Evolutionary conservation across 2,113 vertebrate species (phyloP).

Genomic region (Engystomops pustulosus): DNA sequence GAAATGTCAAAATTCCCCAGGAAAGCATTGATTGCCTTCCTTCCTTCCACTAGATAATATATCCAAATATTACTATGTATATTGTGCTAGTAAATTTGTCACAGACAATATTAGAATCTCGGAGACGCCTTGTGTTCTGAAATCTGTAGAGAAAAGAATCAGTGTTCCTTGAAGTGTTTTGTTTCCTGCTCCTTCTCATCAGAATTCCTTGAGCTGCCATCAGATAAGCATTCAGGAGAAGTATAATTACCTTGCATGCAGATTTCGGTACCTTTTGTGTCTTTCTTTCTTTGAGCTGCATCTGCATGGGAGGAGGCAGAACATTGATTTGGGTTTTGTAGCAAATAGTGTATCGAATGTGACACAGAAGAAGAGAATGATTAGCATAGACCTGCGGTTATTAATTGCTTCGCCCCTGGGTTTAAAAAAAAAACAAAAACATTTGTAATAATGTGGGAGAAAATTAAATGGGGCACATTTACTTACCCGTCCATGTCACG

Average conservation of each 20-base stretch:
- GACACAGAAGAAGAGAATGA: slow-evolving; percentile 31
- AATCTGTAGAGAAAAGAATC: not conserved
- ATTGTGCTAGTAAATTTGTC: not conserved
- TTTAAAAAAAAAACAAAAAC: not conserved
- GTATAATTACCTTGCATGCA: slow-evolving; percentile 30
- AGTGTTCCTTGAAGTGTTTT: not conserved
- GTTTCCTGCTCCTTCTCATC: not conserved
- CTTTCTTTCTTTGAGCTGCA: not conserved
- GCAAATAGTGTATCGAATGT: slow-evolving; percentile 17
- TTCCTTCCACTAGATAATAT: not conserved
- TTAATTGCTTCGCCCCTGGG: slow-evolving; percentile 13
- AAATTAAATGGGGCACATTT: not conserved
- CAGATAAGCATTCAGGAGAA: slow-evolving; percentile 24
- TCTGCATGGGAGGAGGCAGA: slow-evolving; percentile 10
- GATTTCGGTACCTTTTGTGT: slow-evolving; percentile 27
- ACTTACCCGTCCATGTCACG: no score
- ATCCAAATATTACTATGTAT: not conserved
- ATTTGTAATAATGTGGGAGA: not conserved
- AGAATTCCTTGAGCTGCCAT: slow-evolving; percentile 18
- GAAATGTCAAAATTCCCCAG: not conserved
- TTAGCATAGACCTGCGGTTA: not conserved
- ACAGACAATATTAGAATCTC: not conserved
- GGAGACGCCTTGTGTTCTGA: not conserved
- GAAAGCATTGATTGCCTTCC: not conserved
- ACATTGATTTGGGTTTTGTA: slow-evolving; percentile 6